These are phyloP conservation scores for Meteorus cinctellus DNA, from an alignment of 2,888 invertebrate species.

Conservation along the genomic window DNA sequence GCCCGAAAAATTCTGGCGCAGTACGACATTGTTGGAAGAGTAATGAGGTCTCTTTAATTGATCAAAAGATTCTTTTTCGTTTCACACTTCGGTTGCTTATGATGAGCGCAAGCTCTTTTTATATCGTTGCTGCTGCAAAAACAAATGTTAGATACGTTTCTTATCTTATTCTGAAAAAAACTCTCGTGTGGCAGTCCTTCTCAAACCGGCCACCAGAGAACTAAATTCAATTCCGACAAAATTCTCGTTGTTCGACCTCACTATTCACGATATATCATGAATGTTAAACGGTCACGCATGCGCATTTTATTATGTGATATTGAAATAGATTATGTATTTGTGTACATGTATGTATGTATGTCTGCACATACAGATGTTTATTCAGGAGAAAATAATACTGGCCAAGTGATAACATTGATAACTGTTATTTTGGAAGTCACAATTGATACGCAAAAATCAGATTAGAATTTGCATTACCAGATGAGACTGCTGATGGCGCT, in stretches of 20 bases:
- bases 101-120: constrained; percentile 44
- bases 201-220: constrained; percentile 73
- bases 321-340: background rate
- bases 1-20: constrained; percentile 85
- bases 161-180: background rate
- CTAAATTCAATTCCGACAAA: constrained; percentile 57
- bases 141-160: too few relatives aligned
- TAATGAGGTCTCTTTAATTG: constrained; percentile 50
- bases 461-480: too few relatives aligned
- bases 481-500: too few relatives aligned
- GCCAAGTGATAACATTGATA: background rate
- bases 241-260: constrained; percentile 35
- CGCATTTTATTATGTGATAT: constrained; percentile 47
- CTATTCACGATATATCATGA: constrained; percentile 52
- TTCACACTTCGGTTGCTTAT: background rate
- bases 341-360: background rate
- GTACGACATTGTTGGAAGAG: constrained; percentile 80
- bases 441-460: too few relatives aligned
- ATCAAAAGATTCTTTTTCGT: constrained; percentile 12
- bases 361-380: background rate
- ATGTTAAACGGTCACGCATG: constrained; percentile 63
- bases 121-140: constrained; percentile 22
- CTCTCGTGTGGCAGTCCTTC: constrained; percentile 71
- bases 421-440: background rate
- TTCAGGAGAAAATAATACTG: background rate